Percentiles rank a stretch among this genome's conserved stretches.
Conservation (phyloP, 2,888 invertebrate species). For the Cosmia trapezina region DNA sequence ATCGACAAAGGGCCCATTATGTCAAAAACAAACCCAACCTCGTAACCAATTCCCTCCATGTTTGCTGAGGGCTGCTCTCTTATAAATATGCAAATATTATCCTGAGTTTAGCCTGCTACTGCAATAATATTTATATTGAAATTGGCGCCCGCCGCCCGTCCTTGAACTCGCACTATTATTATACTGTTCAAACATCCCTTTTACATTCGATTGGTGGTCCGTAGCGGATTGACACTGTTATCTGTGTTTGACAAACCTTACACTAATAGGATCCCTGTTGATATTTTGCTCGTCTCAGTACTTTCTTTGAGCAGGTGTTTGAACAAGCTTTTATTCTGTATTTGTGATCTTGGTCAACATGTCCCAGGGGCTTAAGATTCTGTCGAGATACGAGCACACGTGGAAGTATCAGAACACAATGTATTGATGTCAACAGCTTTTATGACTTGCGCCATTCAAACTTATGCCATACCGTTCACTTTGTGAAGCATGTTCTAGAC, state of each 20-base stretch:
- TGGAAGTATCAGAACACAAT: conserved; percentile 10
- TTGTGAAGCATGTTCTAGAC: conserved; percentile 25
- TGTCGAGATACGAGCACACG: background rate
- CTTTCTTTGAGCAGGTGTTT: conserved; percentile 42
- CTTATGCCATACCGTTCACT: background rate
- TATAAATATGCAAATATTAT: conserved; percentile 90
- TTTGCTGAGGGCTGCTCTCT: conserved; percentile 86
- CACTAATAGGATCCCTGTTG: conserved; percentile 70
- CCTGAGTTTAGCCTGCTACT: conserved; percentile 85
- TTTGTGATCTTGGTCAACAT: conserved; percentile 46
- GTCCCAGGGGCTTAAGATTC: conserved; percentile 10
- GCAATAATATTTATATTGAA: conserved; percentile 89
- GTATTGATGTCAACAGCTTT: conserved; percentile 11
- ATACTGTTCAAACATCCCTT: conserved; percentile 84
- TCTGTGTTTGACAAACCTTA: conserved; percentile 76
- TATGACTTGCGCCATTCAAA: conserved; percentile 4
- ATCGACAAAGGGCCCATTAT: conserved; percentile 85
- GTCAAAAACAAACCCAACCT: conserved; percentile 85
- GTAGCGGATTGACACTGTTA: conserved; percentile 71
- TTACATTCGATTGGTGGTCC: conserved; percentile 73
- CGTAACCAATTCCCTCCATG: conserved; percentile 83
- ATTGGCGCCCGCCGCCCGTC: conserved; percentile 79
- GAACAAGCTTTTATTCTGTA: conserved; percentile 42
- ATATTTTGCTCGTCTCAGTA: conserved; percentile 57
- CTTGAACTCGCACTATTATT: conserved; percentile 85